A percentile compares a stretch with the other conserved stretches of the same genome.
Conservation (phyloP, 2,113 vertebrate genomes). For the Lycocorax pyrrhopterus region DNA sequence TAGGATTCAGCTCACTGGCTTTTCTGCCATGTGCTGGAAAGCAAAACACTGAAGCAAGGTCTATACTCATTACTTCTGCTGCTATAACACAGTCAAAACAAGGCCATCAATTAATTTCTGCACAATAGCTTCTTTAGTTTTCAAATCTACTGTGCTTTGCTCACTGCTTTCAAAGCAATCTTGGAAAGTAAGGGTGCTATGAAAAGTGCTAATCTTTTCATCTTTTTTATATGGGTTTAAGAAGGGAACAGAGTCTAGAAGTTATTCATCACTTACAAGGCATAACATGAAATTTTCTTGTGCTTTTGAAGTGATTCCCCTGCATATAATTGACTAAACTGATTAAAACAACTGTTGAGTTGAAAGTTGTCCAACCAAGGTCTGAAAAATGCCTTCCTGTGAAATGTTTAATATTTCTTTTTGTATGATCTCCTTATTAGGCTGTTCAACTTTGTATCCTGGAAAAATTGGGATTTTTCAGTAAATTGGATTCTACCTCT, state of each 20-base stretch:
- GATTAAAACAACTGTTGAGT: slow-evolving; percentile 59
- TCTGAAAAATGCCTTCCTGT: slow-evolving; percentile 41
- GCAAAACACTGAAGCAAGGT: neutral
- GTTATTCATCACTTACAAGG: slow-evolving; percentile 45
- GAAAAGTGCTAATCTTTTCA: slow-evolving; percentile 45
- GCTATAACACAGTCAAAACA: slow-evolving; percentile 9
- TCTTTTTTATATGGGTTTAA: slow-evolving; percentile 30
- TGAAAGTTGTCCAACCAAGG: slow-evolving; percentile 45
- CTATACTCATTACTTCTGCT: slow-evolving; percentile 6
- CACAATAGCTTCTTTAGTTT: slow-evolving; percentile 26
- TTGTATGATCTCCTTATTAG: slow-evolving; percentile 21
- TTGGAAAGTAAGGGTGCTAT: neutral
- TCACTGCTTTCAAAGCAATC: slow-evolving; percentile 17
- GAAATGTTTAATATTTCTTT: slow-evolving; percentile 55
- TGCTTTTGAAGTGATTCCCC: slow-evolving; percentile 56
- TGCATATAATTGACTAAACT: slow-evolving; percentile 62
- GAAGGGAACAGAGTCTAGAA: slow-evolving; percentile 8
- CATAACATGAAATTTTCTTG: slow-evolving; percentile 34
- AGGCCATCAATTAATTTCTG: slow-evolving; percentile 36
- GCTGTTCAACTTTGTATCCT: neutral
- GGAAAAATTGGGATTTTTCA: neutral
- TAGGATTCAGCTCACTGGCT: neutral
- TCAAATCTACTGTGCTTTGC: neutral
- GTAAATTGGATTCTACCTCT: neutral
- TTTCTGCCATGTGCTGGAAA: neutral